These are phyloP conservation scores for Cryptoblepharus egeriae DNA, from an alignment of 2,797 vertebrate species.

Conservation along the genomic window DNA sequence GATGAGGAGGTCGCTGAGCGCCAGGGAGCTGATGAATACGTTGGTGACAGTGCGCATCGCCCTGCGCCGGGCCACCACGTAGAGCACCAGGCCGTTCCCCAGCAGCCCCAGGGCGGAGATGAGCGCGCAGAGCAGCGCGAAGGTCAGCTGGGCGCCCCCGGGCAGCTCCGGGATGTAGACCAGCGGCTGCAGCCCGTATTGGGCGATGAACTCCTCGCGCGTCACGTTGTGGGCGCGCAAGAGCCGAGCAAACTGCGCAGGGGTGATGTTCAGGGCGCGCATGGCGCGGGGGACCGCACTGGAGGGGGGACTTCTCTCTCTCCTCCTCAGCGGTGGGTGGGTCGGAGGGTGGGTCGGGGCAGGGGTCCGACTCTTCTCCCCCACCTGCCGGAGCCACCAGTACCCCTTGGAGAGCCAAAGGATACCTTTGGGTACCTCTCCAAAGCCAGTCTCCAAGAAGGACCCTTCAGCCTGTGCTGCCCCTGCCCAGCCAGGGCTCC, in stretches of 20 bases:
- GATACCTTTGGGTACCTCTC: no score
- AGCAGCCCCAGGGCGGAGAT: slow-evolving; percentile 78
- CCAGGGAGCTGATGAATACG: slow-evolving; percentile 81
- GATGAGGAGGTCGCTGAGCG: slow-evolving; percentile 80
- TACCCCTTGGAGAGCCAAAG: no score
- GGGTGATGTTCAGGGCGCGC: slow-evolving; percentile 76
- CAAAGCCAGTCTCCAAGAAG: no score
- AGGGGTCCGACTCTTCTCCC: no score
- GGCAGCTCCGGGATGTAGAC: slow-evolving; percentile 78
- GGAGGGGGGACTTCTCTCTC: not conserved
- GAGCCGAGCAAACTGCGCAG: slow-evolving; percentile 73
- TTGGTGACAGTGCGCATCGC: slow-evolving; percentile 80
- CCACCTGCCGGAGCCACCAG: no score
- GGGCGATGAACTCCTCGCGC: slow-evolving; percentile 76
- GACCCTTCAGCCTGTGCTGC: no score
- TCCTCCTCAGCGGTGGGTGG: no score
- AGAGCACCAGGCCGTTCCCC: slow-evolving; percentile 78
- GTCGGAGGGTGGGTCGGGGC: no score
- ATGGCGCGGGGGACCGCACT: slow-evolving; percentile 36
- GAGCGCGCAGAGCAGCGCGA: slow-evolving; percentile 70
- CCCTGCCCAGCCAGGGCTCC: no score
- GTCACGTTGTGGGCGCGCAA: slow-evolving; percentile 77
- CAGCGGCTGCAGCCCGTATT: slow-evolving; percentile 75
- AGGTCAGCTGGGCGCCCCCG: slow-evolving; percentile 64
- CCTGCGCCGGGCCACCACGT: slow-evolving; percentile 78